Conservation (phyloP, 2,888 invertebrate species). For the Tachina fera region DNA sequence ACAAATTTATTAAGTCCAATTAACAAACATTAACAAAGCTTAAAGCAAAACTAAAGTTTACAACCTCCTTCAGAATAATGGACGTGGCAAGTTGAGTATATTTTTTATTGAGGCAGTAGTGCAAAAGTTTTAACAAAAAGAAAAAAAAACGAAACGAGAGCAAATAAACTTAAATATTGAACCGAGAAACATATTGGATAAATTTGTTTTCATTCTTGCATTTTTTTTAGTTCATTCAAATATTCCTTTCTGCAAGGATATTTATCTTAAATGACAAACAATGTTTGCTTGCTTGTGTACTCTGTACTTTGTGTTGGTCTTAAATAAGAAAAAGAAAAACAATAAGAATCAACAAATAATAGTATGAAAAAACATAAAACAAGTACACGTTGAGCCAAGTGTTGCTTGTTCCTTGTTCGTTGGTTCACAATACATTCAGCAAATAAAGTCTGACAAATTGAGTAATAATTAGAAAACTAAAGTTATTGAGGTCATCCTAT, state of each 20-base stretch:
- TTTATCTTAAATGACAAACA: constrained; percentile 59
- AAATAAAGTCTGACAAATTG: not conserved
- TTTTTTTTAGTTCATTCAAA: constrained; percentile 7
- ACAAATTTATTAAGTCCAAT: constrained; percentile 32
- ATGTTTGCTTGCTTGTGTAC: constrained; percentile 44
- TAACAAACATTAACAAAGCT: constrained; percentile 46
- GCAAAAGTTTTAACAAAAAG: not conserved
- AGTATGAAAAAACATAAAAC: constrained; percentile 19
- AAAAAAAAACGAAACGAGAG: constrained; percentile 8
- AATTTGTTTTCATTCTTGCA: not conserved
- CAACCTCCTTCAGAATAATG: constrained; percentile 16
- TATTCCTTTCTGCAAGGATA: constrained; percentile 50
- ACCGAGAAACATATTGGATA: constrained; percentile 5
- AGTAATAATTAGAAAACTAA: not conserved
- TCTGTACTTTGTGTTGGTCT: constrained; percentile 20
- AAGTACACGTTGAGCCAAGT: constrained; percentile 23
- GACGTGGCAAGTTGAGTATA: constrained; percentile 27
- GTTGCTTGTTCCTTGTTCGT: not conserved
- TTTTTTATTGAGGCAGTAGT: not conserved
- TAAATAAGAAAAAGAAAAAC: constrained; percentile 11
- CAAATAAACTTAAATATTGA: constrained; percentile 34
- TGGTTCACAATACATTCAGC: not conserved
- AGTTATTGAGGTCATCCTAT: constrained; percentile 51
- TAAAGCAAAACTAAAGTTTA: constrained; percentile 19
- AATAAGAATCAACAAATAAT: constrained; percentile 11